Evolutionary conservation across 2,113 vertebrate species (phyloP).

Genomic region (Gambusia affinis): DNA sequence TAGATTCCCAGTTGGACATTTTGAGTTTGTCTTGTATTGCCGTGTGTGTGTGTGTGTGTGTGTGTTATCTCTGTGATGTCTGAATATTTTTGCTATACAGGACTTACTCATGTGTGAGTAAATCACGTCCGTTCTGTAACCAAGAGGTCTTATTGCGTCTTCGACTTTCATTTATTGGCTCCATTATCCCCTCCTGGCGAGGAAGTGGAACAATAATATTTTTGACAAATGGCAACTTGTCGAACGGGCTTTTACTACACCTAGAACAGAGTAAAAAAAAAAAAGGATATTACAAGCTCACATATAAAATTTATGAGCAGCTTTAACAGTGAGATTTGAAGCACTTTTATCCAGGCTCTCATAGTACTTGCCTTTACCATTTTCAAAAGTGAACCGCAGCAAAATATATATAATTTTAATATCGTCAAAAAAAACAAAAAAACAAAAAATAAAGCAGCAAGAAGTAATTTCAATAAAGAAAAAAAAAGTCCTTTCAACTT

Average conservation of each 20-base stretch:
- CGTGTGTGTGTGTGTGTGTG: background rate
- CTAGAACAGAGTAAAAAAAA: conserved; percentile 7
- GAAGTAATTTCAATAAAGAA: conserved; percentile 9
- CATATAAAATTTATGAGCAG: conserved; percentile 22
- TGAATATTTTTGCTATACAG: background rate
- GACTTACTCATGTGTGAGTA: background rate
- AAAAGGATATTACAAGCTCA: conserved; percentile 2
- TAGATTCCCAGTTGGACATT: conserved; percentile 12
- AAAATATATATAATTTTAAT: background rate
- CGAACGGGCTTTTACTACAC: conserved; percentile 5
- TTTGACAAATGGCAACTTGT: conserved; percentile 39
- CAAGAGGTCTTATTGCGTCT: conserved; percentile 16
- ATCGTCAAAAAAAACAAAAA: background rate
- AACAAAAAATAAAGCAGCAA: background rate
- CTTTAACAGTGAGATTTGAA: conserved; percentile 4
- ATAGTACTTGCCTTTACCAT: background rate
- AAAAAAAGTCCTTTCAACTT: conserved; percentile 6
- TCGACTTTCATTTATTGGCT: conserved; percentile 32
- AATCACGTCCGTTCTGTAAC: background rate
- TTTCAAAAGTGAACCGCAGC: background rate
- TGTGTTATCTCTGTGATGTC: conserved; percentile 1
- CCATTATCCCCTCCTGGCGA: conserved; percentile 12
- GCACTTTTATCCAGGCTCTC: background rate
- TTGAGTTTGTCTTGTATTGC: conserved; percentile 5
- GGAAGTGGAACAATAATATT: conserved; percentile 19